phyloP scores from a whole-genome alignment of 23 tunicate genomes.

The Phallusia fumigata region DNA sequence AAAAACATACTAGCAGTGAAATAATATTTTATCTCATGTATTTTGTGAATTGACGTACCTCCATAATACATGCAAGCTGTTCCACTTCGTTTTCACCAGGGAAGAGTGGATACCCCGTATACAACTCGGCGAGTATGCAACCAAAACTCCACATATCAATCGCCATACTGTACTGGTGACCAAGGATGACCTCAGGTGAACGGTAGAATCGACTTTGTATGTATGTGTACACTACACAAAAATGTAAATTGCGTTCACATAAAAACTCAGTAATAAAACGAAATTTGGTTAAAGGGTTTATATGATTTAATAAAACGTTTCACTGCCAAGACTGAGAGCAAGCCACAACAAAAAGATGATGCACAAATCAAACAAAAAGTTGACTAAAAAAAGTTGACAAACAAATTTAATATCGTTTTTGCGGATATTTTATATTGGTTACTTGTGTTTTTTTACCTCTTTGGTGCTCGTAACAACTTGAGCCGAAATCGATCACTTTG shows the following conservation, averaged over 20 bases:
- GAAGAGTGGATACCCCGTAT: conserved; percentile 92
- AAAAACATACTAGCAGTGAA: too few relatives aligned
- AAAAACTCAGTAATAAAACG: too few relatives aligned
- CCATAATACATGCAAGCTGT: conserved; percentile 99
- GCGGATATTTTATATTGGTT: too few relatives aligned
- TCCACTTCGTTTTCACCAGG: conserved; percentile 98
- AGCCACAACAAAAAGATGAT: too few relatives aligned
- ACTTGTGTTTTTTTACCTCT: too few relatives aligned
- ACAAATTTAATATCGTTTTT: too few relatives aligned
- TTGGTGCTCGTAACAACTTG: conserved; percentile 98
- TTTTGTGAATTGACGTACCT: conserved; percentile 36
- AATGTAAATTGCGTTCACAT: background rate
- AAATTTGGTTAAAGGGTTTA: too few relatives aligned
- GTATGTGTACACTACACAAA: conserved; percentile 92
- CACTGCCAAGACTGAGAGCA: too few relatives aligned
- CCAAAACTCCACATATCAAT: conserved; percentile 99
- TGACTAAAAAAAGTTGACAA: too few relatives aligned
- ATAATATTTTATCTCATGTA: too few relatives aligned
- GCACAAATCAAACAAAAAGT: too few relatives aligned
- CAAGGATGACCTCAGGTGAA: conserved; percentile 99
- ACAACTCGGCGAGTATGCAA: conserved; percentile 93
- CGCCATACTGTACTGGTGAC: conserved; percentile 91
- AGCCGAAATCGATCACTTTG: conserved; percentile 98
- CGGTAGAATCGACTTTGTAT: conserved; percentile 98
- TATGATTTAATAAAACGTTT: too few relatives aligned